A percentile compares a stretch with the other conserved stretches of the same genome.
phyloP scores from a whole-genome alignment of 2,113 vertebrate species.

The Python bivittatus region DNA sequence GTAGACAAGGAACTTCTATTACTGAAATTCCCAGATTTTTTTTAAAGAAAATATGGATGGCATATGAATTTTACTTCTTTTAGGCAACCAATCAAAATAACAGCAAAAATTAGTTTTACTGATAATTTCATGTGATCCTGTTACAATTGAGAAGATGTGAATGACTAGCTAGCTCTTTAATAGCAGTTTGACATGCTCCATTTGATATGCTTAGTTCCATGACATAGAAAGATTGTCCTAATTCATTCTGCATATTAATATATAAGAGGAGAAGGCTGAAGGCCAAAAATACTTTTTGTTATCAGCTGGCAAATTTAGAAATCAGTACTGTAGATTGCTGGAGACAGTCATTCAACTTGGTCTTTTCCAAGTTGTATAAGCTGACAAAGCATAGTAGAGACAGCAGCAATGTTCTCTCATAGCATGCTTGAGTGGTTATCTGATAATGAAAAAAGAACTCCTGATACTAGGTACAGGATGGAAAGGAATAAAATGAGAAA shows the following conservation, averaged over 20 bases:
- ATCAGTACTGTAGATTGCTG: neutral
- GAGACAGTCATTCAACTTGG: neutral
- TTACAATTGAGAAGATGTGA: neutral
- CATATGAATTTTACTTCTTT: neutral
- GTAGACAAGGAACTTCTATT: neutral
- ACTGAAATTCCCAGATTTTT: neutral
- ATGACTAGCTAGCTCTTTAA: neutral
- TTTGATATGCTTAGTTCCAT: neutral
- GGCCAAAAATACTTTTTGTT: neutral
- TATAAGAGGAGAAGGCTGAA: neutral
- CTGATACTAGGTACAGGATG: neutral
- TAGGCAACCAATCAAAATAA: neutral
- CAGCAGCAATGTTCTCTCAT: neutral
- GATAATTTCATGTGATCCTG: neutral
- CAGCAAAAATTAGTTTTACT: neutral
- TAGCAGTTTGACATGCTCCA: neutral
- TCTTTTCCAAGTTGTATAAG: neutral
- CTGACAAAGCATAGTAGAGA: neutral
- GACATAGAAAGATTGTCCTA: neutral
- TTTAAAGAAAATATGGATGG: neutral
- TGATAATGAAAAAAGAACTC: neutral
- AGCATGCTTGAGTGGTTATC: neutral
- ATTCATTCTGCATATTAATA: neutral
- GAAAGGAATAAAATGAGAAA: neutral
- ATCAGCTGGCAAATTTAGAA: neutral